A percentile compares a stretch with the other conserved stretches of the same genome.
Evolutionary conservation across 1,140 invertebrate species (phyloP).

Genomic region (Paraescarpia echinospica): DNA sequence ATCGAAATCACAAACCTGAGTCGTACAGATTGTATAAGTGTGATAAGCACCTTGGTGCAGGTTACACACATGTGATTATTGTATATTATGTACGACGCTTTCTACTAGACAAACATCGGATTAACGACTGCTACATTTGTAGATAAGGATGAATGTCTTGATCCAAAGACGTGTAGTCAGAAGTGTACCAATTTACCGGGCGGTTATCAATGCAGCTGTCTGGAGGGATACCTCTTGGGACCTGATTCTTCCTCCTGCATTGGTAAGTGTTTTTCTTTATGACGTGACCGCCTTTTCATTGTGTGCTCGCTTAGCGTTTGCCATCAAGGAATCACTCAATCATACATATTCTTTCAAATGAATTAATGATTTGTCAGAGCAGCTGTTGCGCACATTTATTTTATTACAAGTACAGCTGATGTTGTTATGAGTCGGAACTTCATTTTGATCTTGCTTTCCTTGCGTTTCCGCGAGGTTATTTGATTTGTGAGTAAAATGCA

Average conservation of each 20-base stretch:
- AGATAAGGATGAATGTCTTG: slow-evolving; percentile 17
- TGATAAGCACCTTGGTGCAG: neutral
- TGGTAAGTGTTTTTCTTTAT: neutral
- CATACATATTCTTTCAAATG: too few species aligned
- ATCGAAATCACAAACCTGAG: neutral
- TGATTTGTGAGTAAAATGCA: too few species aligned
- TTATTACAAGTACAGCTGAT: too few species aligned
- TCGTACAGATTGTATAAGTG: neutral
- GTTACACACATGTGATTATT: neutral
- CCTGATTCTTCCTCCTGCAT: slow-evolving; percentile 8
- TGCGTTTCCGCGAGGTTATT: too few species aligned
- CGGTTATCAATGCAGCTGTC: slow-evolving; percentile 5
- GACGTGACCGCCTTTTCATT: neutral
- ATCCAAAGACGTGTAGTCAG: slow-evolving; percentile 10
- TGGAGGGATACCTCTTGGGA: neutral
- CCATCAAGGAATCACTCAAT: neutral
- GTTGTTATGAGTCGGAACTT: too few species aligned
- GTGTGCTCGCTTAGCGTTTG: neutral
- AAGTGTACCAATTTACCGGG: slow-evolving; percentile 6
- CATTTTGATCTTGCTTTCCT: too few species aligned
- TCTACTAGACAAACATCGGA: neutral
- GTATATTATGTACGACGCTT: neutral
- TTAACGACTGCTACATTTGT: neutral
- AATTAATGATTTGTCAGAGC: too few species aligned
- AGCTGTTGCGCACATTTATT: too few species aligned